Evolutionary conservation across 1,140 invertebrate species (phyloP).

Genomic region (Caenorhabditis brenneri): DNA sequence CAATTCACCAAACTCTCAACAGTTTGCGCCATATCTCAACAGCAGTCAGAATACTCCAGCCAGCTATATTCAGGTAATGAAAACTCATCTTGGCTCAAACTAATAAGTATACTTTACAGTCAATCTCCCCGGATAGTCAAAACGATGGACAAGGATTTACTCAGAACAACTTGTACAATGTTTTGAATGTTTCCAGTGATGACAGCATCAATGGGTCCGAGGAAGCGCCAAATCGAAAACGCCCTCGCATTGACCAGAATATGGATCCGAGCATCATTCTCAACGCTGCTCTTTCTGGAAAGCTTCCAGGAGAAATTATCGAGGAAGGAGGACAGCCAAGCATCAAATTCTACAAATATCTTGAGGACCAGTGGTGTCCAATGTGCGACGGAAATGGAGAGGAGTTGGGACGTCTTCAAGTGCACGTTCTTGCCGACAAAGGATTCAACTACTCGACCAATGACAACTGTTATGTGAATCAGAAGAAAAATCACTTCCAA

Average conservation of each 20-base stretch:
- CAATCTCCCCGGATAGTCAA: neutral
- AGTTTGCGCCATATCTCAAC: neutral
- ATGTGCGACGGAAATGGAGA: conserved; percentile 60
- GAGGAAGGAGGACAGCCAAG: conserved; percentile 6
- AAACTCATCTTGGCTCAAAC: neutral
- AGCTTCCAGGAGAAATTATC: neutral
- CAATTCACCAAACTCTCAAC: neutral
- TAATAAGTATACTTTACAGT: neutral
- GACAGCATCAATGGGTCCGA: conserved; percentile 44
- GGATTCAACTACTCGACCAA: conserved; percentile 68
- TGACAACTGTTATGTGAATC: conserved; percentile 96
- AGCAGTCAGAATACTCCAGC: neutral
- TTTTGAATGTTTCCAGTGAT: conserved; percentile 39
- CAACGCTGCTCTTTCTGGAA: neutral
- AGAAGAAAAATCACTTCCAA: conserved; percentile 83
- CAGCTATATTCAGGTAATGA: neutral
- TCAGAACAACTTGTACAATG: conserved; percentile 35
- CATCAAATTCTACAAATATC: conserved; percentile 61
- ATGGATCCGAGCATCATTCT: conserved; percentile 17
- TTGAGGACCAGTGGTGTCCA: conserved; percentile 58
- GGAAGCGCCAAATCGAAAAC: conserved; percentile 16
- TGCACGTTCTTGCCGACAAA: conserved; percentile 69
- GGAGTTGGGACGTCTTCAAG: conserved; percentile 53
- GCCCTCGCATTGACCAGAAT: conserved; percentile 6
- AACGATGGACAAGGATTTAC: conserved; percentile 18